These are phyloP conservation scores for Mimas tiliae DNA, from an alignment of 2,888 invertebrate genomes.

Conservation along the genomic window DNA sequence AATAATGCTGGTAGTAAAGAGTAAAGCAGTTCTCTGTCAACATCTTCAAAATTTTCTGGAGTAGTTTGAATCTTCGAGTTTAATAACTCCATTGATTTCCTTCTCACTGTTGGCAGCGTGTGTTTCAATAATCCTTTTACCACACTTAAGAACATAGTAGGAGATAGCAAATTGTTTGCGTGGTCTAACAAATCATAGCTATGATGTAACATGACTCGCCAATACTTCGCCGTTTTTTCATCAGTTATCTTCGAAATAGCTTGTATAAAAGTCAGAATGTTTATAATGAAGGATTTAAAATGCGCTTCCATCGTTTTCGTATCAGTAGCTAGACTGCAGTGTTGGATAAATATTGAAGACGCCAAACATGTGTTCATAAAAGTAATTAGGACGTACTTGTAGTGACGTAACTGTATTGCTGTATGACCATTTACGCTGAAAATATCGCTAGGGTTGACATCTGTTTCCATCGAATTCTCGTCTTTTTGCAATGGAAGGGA, in stretches of 20 bases:
- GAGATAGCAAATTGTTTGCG: slow-evolving; percentile 91
- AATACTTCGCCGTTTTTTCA: slow-evolving; percentile 88
- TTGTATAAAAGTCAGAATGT: slow-evolving; percentile 88
- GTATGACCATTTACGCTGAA: slow-evolving; percentile 87
- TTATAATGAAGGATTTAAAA: slow-evolving; percentile 89
- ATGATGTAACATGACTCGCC: slow-evolving; percentile 92
- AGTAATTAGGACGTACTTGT: slow-evolving; percentile 91
- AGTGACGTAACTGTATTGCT: slow-evolving; percentile 92
- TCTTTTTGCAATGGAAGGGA: slow-evolving; percentile 87
- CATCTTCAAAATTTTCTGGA: slow-evolving; percentile 84
- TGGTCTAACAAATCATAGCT: slow-evolving; percentile 92
- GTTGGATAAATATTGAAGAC: slow-evolving; percentile 87
- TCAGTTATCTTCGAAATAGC: slow-evolving; percentile 87
- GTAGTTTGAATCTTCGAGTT: slow-evolving; percentile 91
- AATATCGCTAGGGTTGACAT: slow-evolving; percentile 75
- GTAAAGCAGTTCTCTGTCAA: slow-evolving; percentile 79
- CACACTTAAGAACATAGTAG: slow-evolving; percentile 91
- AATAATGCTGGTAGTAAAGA: slow-evolving; percentile 86
- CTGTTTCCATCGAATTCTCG: slow-evolving; percentile 72
- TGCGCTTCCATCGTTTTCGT: slow-evolving; percentile 82
- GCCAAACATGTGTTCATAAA: slow-evolving; percentile 89
- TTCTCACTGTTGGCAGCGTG: slow-evolving; percentile 88
- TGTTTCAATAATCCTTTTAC: slow-evolving; percentile 90
- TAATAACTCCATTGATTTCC: slow-evolving; percentile 93
- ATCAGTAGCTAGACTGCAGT: slow-evolving; percentile 82